Conservation (phyloP, 2,113 vertebrate genomes). For the Hymenochirus boettgeri region DNA sequence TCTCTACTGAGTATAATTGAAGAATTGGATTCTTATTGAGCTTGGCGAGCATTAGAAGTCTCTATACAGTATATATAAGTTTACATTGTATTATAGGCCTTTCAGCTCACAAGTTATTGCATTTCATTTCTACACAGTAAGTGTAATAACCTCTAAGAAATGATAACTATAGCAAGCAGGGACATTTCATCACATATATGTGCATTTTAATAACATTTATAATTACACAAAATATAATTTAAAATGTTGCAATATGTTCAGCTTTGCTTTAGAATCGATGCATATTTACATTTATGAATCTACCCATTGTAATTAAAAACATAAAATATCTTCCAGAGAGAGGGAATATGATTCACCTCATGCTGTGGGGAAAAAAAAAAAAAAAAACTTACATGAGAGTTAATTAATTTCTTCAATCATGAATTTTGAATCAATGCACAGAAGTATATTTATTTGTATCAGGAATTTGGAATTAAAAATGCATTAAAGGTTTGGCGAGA, state of each 20-base stretch:
- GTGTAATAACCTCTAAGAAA: not conserved
- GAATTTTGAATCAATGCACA: slow-evolving; percentile 14
- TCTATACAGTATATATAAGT: too few relatives aligned
- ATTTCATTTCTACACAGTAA: not conserved
- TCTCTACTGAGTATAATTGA: too few relatives aligned
- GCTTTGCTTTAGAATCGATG: slow-evolving; percentile 42
- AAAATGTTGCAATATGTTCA: slow-evolving; percentile 36
- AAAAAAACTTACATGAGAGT: slow-evolving; percentile 44
- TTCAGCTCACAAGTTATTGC: too few relatives aligned
- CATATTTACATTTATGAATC: slow-evolving; percentile 41
- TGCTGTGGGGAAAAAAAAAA: too few relatives aligned
- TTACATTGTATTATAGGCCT: too few relatives aligned
- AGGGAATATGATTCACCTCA: slow-evolving; percentile 42
- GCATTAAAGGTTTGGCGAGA: slow-evolving; percentile 29
- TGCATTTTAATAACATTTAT: slow-evolving; percentile 5
- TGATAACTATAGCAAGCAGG: not conserved
- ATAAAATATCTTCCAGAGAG: slow-evolving; percentile 28
- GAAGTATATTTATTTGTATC: slow-evolving; percentile 27
- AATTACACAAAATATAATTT: slow-evolving; percentile 45
- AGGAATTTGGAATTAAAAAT: slow-evolving; percentile 40
- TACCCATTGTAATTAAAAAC: slow-evolving; percentile 45
- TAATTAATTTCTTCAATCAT: slow-evolving; percentile 43
- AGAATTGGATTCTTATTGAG: too few relatives aligned
- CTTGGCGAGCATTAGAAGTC: too few relatives aligned
- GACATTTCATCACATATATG: not conserved